phyloP scores from a whole-genome alignment of 2,113 vertebrate species.

The Neolamprologus sp. region DNA sequence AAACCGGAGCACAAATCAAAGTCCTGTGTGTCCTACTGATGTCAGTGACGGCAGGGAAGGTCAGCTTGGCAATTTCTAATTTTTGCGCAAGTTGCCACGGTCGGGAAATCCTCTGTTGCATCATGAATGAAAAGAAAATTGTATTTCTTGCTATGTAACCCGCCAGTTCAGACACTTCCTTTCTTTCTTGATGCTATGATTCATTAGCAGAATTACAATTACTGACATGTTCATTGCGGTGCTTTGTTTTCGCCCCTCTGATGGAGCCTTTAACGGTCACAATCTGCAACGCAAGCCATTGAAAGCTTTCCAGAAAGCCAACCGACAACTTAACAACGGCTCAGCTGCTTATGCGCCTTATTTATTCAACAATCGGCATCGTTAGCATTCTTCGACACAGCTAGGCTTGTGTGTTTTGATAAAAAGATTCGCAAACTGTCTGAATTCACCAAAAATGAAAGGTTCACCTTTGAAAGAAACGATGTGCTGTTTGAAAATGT shows the following conservation, averaged over 20 bases:
- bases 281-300: not conserved
- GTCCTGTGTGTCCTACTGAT: not conserved
- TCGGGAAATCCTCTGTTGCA: not conserved
- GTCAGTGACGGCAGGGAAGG: constrained; percentile 24
- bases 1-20: constrained; percentile 44
- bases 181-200: not conserved
- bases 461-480: constrained; percentile 59
- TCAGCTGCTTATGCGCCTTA: constrained; percentile 34
- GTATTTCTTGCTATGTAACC: not conserved
- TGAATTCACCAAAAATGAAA: constrained; percentile 61
- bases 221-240: not conserved
- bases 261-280: not conserved
- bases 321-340: constrained; percentile 13
- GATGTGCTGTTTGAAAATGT: constrained; percentile 63
- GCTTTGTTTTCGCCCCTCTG: not conserved
- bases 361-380: constrained; percentile 49
- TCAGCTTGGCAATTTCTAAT: not conserved
- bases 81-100: not conserved
- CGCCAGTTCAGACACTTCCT: not conserved
- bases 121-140: not conserved
- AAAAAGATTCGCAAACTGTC: constrained; percentile 52
- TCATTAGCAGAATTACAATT: not conserved
- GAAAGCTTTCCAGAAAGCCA: not conserved
- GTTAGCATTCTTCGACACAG: constrained; percentile 39
- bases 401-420: constrained; percentile 44